These are phyloP conservation scores for Nycticorax nycticorax DNA, from an alignment of 2,113 vertebrate species.

Conservation along the genomic window DNA sequence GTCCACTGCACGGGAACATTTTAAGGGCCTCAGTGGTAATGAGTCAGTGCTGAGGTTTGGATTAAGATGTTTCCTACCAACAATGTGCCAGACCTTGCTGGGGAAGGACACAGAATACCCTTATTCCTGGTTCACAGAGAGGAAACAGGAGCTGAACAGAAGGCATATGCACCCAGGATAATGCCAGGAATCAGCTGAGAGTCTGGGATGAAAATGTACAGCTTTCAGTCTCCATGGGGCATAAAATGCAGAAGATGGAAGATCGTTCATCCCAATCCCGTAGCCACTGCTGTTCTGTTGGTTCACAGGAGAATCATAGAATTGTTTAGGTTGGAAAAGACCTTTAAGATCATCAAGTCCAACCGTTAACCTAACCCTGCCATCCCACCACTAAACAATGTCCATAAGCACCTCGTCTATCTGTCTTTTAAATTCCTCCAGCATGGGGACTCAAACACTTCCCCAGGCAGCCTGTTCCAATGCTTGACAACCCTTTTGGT, in stretches of 20 bases:
- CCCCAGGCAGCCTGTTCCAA: no score
- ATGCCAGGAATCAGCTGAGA: background rate
- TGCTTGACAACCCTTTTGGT: no score
- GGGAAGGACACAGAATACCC: background rate
- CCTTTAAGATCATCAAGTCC: no score
- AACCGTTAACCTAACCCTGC: no score
- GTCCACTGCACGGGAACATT: accelerated
- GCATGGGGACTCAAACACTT: no score
- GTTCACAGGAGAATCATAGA: background rate
- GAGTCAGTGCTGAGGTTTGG: slow-evolving; percentile 19
- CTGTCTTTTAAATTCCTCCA: no score
- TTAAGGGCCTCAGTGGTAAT: background rate
- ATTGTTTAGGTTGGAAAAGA: no score
- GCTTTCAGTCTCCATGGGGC: background rate
- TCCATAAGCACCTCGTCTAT: no score
- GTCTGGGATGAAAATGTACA: background rate
- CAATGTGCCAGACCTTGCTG: background rate
- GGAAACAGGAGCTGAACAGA: background rate
- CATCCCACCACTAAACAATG: no score
- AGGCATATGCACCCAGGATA: background rate
- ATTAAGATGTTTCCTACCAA: background rate
- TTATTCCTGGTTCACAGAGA: background rate
- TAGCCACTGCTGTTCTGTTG: background rate
- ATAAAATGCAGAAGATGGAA: background rate
- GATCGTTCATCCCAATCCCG: background rate